Percentiles rank a stretch among this genome's conserved stretches.
These are phyloP conservation scores for Prorops nasuta DNA, from an alignment of 1,140 invertebrate species.

Conservation along the genomic window DNA sequence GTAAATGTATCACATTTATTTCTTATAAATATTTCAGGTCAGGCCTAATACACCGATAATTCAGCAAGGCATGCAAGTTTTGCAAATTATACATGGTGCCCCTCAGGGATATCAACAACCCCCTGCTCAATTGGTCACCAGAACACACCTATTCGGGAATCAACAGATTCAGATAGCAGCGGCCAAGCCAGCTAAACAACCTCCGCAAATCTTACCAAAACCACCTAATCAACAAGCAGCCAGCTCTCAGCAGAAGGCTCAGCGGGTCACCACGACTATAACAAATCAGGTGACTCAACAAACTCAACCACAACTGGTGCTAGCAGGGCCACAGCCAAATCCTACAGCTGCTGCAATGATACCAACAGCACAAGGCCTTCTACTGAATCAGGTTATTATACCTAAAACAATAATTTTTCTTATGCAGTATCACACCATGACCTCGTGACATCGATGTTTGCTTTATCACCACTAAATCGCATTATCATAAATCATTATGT, in stretches of 20 bases:
- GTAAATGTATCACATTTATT: neutral
- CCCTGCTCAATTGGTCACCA: constrained; percentile 45
- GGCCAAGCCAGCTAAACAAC: constrained; percentile 49
- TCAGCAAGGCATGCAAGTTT: constrained; percentile 54
- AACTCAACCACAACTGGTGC: constrained; percentile 51
- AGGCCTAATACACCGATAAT: constrained; percentile 52
- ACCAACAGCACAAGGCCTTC: constrained; percentile 51
- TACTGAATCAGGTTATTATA: constrained; percentile 51
- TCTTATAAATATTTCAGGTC: constrained; percentile 28
- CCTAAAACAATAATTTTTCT: too few species aligned
- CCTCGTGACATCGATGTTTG: constrained; percentile 3
- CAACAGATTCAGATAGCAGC: constrained; percentile 55
- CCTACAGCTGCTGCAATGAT: constrained; percentile 50
- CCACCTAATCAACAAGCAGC: constrained; percentile 47
- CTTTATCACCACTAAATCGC: too few species aligned
- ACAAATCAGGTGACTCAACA: constrained; percentile 55
- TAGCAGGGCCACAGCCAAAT: constrained; percentile 50
- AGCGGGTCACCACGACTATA: constrained; percentile 49
- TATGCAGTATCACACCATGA: too few species aligned
- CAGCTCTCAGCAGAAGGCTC: constrained; percentile 45
- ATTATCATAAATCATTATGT: too few species aligned
- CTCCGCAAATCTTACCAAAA: constrained; percentile 53
- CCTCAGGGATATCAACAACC: constrained; percentile 49
- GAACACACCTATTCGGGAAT: constrained; percentile 52
- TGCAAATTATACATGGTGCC: constrained; percentile 54